Evolutionary conservation across 2,888 invertebrate species (phyloP), one percentile per base, ranked within the genome.

Genomic region (Parascotia fuliginaria): DNA sequence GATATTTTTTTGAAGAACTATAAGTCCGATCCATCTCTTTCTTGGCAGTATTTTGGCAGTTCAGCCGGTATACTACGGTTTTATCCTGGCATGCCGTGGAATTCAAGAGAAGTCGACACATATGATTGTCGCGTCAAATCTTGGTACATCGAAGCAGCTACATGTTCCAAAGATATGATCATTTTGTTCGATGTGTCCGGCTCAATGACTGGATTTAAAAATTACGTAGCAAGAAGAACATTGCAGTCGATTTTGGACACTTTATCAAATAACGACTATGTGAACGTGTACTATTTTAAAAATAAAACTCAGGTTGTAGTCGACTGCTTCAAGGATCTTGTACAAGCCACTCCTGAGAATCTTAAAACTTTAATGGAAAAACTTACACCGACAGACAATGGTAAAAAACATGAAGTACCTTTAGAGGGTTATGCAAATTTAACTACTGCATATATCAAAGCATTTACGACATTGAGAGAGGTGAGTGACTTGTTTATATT

Each of bases 31-130:
- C 98, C 98, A 0, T 97, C 97, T 0, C 85, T 98, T 27, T 96
- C 96, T 0, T 99, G 99, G 98, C 99, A 99, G 87, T 99, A 98
- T 86, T 99, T 99, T 83, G 98, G 99, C 19, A 98, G 98, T 65
- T 95, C 97, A 22, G 95, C 96, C 2, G 99, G 99, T 9, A 96
- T 99, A 73, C 93, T 99, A 70, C 92, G 99, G 5, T 97, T 97
- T 78, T 99, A 96, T 90, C 99, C 99, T 42, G 96, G 95, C 1
- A 94, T 95, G 83, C 94, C 94, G 13, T 96, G 96, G 97, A 87
- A 85, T 32, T 74, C 70, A 43, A 75, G 79, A 9, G 65, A 65
- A 9, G 77, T 78, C 0, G 98, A 98, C 80, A 94, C 96, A 1
- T 99, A 97, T 84, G 99, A 99, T 83, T 98, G 98, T 74, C 94